phyloP scores from a whole-genome alignment of 2,113 vertebrate species.

The Antigone vipio region DNA sequence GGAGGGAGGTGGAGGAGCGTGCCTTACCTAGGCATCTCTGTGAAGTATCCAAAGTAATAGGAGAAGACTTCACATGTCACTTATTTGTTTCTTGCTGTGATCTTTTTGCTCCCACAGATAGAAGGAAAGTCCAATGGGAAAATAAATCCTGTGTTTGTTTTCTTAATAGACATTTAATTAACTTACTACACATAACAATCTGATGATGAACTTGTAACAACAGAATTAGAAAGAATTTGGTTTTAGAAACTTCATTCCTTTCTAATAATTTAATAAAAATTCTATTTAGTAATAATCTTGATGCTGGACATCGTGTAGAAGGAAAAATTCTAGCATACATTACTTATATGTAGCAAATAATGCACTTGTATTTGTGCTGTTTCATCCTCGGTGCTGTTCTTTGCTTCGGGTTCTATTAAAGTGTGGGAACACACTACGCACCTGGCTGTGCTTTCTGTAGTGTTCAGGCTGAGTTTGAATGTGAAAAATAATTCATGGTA shows the following conservation, averaged over 20 bases:
- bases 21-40: not conserved
- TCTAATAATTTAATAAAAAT: not conserved
- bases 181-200: not conserved
- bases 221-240: not conserved
- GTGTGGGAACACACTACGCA: not conserved
- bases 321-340: not conserved
- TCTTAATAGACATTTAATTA: not conserved
- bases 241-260: not conserved
- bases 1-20: no score
- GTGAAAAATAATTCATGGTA: conserved; percentile 14
- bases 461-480: not conserved
- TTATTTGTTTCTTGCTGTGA: not conserved
- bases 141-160: not conserved
- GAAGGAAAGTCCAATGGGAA: not conserved
- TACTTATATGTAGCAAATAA: not conserved
- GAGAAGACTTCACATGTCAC: not conserved
- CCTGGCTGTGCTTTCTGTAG: not conserved
- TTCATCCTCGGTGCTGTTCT: not conserved
- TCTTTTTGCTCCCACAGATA: not conserved
- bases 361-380: not conserved
- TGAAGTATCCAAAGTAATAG: not conserved
- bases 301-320: not conserved
- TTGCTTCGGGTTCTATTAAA: not conserved
- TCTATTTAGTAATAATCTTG: not conserved
- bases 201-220: not conserved